A percentile compares a stretch with the other conserved stretches of the same genome.
These are phyloP conservation scores for Myoxocephalus aenaeus DNA, from an alignment of 2,797 vertebrate genomes.

Conservation along the genomic window DNA sequence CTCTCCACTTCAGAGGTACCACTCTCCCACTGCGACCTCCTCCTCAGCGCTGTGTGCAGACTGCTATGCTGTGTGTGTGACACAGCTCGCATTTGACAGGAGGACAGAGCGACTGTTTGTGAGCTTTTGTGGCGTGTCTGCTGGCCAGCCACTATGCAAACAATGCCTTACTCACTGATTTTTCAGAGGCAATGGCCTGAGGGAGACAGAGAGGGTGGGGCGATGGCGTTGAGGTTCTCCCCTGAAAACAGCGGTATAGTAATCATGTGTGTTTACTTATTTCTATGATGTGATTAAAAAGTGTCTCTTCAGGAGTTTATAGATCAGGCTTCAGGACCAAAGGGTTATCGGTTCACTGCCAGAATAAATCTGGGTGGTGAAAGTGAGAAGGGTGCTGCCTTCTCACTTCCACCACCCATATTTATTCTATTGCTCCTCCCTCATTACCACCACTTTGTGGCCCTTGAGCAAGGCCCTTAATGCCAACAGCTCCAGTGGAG, in stretches of 20 bases:
- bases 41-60: conserved; percentile 9
- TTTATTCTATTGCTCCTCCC: background rate
- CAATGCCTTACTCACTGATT: conserved; percentile 50
- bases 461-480: conserved; percentile 2
- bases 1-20: conserved; percentile 7
- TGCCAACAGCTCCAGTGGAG: background rate
- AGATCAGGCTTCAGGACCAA: background rate
- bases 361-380: background rate
- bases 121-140: conserved; percentile 52
- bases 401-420: no score
- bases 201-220: conserved; percentile 26
- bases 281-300: background rate
- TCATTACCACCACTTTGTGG: background rate
- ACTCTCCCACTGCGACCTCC: background rate
- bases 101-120: conserved; percentile 62
- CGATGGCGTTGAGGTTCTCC: conserved; percentile 2
- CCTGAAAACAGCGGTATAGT: conserved; percentile 9
- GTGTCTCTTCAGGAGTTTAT: background rate
- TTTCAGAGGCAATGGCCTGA: conserved; percentile 38
- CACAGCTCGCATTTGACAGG: conserved; percentile 12
- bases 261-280: background rate
- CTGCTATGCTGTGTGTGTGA: conserved; percentile 30
- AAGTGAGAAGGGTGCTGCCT: background rate
- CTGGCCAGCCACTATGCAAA: conserved; percentile 50
- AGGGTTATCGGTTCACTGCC: background rate